phyloP scores from a whole-genome alignment of 2,888 invertebrate species.

The Candidula unifasciata region DNA sequence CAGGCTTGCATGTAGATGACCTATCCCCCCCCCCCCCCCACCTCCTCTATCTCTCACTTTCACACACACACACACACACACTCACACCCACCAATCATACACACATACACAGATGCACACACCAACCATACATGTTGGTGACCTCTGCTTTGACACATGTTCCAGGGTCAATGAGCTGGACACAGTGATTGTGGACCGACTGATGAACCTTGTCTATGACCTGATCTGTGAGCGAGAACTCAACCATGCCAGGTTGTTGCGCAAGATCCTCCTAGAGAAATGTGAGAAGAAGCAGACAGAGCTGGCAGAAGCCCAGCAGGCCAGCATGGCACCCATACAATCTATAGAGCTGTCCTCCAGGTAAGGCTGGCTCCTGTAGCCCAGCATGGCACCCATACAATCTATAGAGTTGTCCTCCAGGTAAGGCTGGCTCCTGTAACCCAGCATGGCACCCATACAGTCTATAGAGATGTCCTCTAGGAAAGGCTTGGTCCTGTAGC shows the following conservation, averaged over 20 bases:
- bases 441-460: constrained; percentile 19
- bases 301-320: constrained; percentile 50
- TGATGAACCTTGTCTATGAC: constrained; percentile 96
- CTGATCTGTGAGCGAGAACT: constrained; percentile 94
- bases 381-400: constrained; percentile 18
- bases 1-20: background rate
- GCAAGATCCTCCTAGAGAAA: constrained; percentile 94
- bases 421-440: background rate
- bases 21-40: too few species aligned
- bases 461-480: constrained; percentile 36
- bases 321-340: constrained; percentile 19
- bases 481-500: background rate
- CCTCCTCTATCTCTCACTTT: background rate
- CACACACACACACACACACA: background rate
- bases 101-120: too few species aligned
- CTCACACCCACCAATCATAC: constrained; percentile 31
- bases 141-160: background rate
- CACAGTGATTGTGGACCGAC: constrained; percentile 86
- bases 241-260: constrained; percentile 86
- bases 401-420: constrained; percentile 38
- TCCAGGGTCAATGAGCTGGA: constrained; percentile 85
- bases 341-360: constrained; percentile 35
- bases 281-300: constrained; percentile 79
- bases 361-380: background rate
- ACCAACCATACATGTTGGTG: background rate